Percentiles rank a stretch among this genome's conserved stretches.
phyloP scores from a whole-genome alignment of 2,113 vertebrate species.

The Scartelaos histophorus region DNA sequence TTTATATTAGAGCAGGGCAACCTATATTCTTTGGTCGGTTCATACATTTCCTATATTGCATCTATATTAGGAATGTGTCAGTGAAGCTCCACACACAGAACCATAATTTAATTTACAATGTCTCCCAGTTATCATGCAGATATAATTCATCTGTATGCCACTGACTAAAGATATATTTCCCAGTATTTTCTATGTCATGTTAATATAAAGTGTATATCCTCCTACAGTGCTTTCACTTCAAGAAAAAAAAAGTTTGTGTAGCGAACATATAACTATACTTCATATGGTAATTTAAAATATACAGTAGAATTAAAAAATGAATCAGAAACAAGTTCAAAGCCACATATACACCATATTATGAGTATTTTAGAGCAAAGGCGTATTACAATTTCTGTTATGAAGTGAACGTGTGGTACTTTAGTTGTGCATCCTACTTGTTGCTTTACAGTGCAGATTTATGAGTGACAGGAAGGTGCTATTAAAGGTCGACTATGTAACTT shows the following conservation, averaged over 20 bases:
- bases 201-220: not conserved
- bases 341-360: too few relatives aligned
- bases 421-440: too few relatives aligned
- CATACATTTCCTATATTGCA: not conserved
- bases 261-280: too few relatives aligned
- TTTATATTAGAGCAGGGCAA: slow-evolving; percentile 19
- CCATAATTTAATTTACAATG: not conserved
- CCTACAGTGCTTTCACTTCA: not conserved
- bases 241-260: not conserved
- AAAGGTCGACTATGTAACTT: slow-evolving; percentile 1
- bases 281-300: not conserved
- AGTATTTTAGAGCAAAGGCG: too few relatives aligned
- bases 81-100: not conserved
- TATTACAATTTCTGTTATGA: not conserved
- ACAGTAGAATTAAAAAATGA: too few relatives aligned
- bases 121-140: too few relatives aligned
- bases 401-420: slow-evolving; percentile 27
- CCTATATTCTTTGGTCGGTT: not conserved
- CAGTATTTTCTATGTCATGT: too few relatives aligned
- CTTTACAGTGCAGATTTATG: not conserved
- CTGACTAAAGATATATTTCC: too few relatives aligned
- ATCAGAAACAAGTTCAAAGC: too few relatives aligned
- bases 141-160: too few relatives aligned
- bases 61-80: not conserved
- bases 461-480: slow-evolving; percentile 28